These are phyloP conservation scores for Terebella lapidaria DNA, from an alignment of 2,888 invertebrate genomes.

Conservation along the genomic window DNA sequence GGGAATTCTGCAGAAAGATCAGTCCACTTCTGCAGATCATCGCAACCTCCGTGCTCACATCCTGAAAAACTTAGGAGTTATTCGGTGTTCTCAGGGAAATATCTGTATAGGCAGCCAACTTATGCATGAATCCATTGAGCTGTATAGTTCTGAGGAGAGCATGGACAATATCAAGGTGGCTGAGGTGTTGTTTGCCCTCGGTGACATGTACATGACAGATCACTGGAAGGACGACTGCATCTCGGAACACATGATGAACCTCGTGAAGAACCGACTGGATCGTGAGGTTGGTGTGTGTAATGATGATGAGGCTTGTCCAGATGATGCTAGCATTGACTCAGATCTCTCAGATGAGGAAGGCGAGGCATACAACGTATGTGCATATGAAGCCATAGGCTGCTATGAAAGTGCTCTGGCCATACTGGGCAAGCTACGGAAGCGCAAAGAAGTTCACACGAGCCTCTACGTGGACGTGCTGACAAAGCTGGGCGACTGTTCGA, in stretches of 20 bases:
- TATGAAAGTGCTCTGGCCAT: conserved; percentile 42
- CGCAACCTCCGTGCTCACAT: conserved; percentile 31
- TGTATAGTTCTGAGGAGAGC: background rate
- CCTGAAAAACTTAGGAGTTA: conserved; percentile 41
- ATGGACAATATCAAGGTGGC: conserved; percentile 28
- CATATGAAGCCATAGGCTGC: conserved; percentile 46
- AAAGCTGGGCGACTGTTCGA: conserved; percentile 47
- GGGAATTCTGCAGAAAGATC: conserved; percentile 15
- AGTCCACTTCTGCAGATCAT: conserved; percentile 25
- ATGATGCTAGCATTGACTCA: background rate
- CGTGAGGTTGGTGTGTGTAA: too few relatives aligned
- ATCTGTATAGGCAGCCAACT: conserved; percentile 39
- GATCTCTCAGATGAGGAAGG: conserved; percentile 8
- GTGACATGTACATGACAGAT: conserved; percentile 43
- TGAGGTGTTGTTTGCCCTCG: conserved; percentile 41
- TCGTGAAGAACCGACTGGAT: conserved; percentile 18
- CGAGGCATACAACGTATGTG: background rate
- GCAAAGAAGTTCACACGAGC: conserved; percentile 5
- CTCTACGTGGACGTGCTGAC: conserved; percentile 29
- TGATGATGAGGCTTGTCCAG: conserved; percentile 17
- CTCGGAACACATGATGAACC: conserved; percentile 39
- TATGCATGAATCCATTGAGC: conserved; percentile 38
- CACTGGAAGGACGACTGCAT: conserved; percentile 39
- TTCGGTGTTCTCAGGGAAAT: conserved; percentile 41
- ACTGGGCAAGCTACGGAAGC: conserved; percentile 30